phyloP scores from a whole-genome alignment of 2,888 invertebrate species.

The Crossocerus cetratus region DNA sequence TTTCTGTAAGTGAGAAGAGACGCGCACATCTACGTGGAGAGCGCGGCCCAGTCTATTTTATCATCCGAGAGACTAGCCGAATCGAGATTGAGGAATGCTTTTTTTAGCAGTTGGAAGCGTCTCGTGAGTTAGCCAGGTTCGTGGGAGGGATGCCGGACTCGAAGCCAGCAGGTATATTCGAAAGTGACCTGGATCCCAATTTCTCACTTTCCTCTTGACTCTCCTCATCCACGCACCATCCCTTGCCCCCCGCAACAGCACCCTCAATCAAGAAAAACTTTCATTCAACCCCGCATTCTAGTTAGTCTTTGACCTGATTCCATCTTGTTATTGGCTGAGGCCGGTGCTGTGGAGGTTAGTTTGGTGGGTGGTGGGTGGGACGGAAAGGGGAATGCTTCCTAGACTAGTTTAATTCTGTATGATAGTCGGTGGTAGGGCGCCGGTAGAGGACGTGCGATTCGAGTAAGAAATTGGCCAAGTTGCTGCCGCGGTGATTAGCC shows the following conservation, averaged over 20 bases:
- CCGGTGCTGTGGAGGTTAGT: constrained; percentile 9
- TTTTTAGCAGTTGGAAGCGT: neutral
- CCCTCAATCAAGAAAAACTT: too few species aligned
- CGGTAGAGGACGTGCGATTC: constrained; percentile 7
- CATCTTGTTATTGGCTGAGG: neutral
- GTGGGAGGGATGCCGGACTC: neutral
- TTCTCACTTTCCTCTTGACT: constrained; percentile 17
- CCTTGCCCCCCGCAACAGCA: too few species aligned
- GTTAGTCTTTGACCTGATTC: too few species aligned
- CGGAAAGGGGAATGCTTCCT: too few species aligned
- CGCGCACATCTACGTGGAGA: too few species aligned
- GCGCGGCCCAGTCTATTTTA: neutral
- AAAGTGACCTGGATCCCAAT: constrained; percentile 34
- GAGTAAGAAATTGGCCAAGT: constrained; percentile 51
- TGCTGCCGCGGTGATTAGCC: constrained; percentile 47
- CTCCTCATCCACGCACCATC: too few species aligned
- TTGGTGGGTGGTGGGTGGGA: constrained; percentile 5
- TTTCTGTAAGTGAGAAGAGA: too few species aligned
- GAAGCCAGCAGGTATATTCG: neutral
- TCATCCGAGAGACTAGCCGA: neutral
- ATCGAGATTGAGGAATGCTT: neutral
- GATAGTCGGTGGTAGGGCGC: too few species aligned
- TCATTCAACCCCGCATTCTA: too few species aligned
- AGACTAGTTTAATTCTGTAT: too few species aligned
- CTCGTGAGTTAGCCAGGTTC: neutral